Conservation (phyloP, 2,888 invertebrate species). For the Tetramorium bicarinatum region DNA sequence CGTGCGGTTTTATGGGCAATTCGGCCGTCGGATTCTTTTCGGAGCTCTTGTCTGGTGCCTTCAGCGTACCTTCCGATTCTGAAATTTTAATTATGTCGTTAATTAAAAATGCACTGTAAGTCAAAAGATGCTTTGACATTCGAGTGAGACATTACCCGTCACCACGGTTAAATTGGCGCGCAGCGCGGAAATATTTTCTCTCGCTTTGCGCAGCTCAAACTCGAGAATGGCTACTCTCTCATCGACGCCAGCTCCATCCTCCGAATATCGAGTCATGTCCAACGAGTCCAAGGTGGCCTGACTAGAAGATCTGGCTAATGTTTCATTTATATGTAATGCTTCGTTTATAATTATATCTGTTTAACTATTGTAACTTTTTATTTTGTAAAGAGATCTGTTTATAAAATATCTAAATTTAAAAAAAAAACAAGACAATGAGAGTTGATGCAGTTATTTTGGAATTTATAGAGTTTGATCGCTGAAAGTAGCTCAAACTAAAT, state of each 20-base stretch:
- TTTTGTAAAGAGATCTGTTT: neutral
- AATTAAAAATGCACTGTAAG: conserved; percentile 1
- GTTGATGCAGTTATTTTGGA: no score
- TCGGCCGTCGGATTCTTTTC: conserved; percentile 83
- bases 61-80: conserved; percentile 87
- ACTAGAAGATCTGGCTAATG: conserved; percentile 92
- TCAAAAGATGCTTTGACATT: neutral
- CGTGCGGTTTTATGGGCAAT: conserved; percentile 91
- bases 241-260: conserved; percentile 94
- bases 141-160: conserved; percentile 86
- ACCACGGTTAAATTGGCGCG: conserved; percentile 94
- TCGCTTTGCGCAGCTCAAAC: conserved; percentile 95
- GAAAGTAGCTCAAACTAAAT: no score
- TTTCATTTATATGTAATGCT: conserved; percentile 27
- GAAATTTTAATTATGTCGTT: conserved; percentile 24
- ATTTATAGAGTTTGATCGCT: no score
- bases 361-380: neutral
- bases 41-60: conserved; percentile 86
- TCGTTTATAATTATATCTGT: conserved; percentile 20
- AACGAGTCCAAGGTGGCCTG: conserved; percentile 95
- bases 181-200: conserved; percentile 93
- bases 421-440: no score
- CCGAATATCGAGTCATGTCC: conserved; percentile 94
- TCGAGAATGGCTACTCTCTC: conserved; percentile 94
- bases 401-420: neutral